Evolutionary conservation across 2,113 vertebrate genomes (phyloP).

Genomic region (Pao palembangensis): DNA sequence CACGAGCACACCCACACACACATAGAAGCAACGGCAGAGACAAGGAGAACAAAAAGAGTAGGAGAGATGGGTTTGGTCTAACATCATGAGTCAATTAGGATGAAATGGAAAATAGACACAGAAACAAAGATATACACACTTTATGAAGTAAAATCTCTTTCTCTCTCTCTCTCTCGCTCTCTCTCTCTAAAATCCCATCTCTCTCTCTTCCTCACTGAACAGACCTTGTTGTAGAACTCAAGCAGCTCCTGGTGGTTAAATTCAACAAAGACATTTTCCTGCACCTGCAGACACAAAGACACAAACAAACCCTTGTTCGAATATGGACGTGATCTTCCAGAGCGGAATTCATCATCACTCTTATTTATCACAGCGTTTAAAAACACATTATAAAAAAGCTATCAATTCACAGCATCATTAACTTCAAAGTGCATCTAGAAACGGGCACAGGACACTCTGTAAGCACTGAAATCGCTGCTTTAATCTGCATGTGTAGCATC

Average conservation of each 20-base stretch:
- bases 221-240: slow-evolving; percentile 96
- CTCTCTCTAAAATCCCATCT: no score
- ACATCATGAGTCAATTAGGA: slow-evolving; percentile 10
- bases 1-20: slow-evolving; percentile 1
- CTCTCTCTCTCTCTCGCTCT: no score
- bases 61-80: slow-evolving; percentile 14
- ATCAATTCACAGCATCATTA: slow-evolving; percentile 6
- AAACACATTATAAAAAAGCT: slow-evolving; percentile 49
- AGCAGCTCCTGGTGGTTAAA: slow-evolving; percentile 91
- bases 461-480: no score
- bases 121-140: neutral
- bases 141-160: no score
- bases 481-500: no score
- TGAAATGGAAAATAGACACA: slow-evolving; percentile 4
- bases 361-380: slow-evolving; percentile 55
- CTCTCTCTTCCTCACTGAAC: slow-evolving; percentile 19
- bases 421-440: no score
- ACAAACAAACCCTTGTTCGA: slow-evolving; percentile 12
- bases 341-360: slow-evolving; percentile 31
- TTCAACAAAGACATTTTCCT: slow-evolving; percentile 88
- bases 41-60: neutral
- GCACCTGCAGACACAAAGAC: slow-evolving; percentile 71
- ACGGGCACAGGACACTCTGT: no score
- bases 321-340: slow-evolving; percentile 4
- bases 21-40: neutral